These are phyloP conservation scores for Esox masquinongy DNA, from an alignment of 2,797 vertebrate genomes.

Conservation along the genomic window DNA sequence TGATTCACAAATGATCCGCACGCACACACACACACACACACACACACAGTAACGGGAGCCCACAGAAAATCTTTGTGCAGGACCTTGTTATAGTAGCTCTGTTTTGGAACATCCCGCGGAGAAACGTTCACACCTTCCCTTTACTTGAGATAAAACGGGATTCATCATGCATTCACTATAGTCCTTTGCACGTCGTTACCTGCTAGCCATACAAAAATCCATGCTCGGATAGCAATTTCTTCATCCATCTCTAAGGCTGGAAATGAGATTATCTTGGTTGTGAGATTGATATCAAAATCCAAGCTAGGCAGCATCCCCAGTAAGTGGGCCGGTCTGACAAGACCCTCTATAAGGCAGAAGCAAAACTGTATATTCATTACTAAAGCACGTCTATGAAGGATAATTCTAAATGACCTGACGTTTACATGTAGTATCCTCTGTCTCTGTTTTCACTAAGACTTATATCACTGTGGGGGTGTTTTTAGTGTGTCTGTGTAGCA, in stretches of 20 bases:
- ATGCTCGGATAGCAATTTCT: not conserved
- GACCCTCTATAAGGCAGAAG: not conserved
- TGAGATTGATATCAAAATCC: not conserved
- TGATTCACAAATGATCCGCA: not conserved
- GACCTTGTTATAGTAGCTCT: slow-evolving; percentile 16
- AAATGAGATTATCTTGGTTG: slow-evolving; percentile 3
- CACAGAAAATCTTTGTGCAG: slow-evolving; percentile 41
- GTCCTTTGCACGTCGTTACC: not conserved
- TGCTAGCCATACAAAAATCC: not conserved
- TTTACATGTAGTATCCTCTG: not conserved
- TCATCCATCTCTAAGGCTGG: not conserved
- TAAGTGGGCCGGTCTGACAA: not conserved
- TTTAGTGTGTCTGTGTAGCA: not conserved
- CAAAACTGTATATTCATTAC: not conserved
- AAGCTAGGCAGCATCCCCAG: slow-evolving; percentile 3
- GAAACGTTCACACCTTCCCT: not conserved
- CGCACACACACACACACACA: slow-evolving; percentile 8
- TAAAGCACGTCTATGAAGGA: not conserved
- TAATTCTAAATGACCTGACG: not conserved
- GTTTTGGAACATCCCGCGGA: slow-evolving; percentile 32
- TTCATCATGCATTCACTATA: not conserved
- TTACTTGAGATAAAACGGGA: not conserved
- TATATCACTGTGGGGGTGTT: not conserved
- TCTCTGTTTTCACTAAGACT: not conserved
- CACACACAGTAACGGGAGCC: slow-evolving; percentile 36